Percentiles rank a stretch among this genome's conserved stretches.
Conservation (phyloP, 2,888 invertebrate species). For the Leptogaster cylindrica region DNA sequence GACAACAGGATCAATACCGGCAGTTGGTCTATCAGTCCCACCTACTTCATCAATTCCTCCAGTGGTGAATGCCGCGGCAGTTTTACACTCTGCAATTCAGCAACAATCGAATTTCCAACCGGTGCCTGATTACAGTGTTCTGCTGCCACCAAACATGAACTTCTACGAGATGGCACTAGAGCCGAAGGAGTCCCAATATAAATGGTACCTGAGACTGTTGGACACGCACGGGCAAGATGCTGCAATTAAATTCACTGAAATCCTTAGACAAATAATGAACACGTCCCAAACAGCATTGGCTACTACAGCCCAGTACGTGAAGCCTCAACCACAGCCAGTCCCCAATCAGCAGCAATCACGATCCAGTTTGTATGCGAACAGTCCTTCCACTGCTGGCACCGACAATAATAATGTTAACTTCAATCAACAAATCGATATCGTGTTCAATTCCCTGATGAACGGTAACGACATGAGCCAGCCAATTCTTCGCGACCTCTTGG, state of each 20-base stretch:
- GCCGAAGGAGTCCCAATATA: conserved; percentile 64
- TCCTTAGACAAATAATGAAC: conserved; percentile 59
- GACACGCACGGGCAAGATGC: conserved; percentile 66
- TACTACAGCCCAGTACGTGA: conserved; percentile 21
- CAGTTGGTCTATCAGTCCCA: conserved; percentile 47
- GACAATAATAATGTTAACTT: conserved; percentile 53
- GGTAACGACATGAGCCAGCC: conserved; percentile 61
- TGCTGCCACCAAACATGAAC: conserved; percentile 66
- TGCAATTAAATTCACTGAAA: conserved; percentile 65
- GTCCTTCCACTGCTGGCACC: not conserved
- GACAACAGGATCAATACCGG: conserved; percentile 50
- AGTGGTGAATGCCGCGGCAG: conserved; percentile 44
- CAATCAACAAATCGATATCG: conserved; percentile 61
- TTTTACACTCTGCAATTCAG: conserved; percentile 52
- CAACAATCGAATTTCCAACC: conserved; percentile 50
- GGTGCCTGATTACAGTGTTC: conserved; percentile 57
- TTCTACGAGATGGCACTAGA: conserved; percentile 67
- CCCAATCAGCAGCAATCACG: conserved; percentile 3
- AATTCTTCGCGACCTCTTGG: conserved; percentile 58
- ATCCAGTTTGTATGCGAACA: conserved; percentile 1
- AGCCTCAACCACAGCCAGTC: conserved; percentile 1
- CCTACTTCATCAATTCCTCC: conserved; percentile 49
- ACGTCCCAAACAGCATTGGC: conserved; percentile 54
- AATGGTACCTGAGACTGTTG: conserved; percentile 66
- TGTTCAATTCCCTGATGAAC: conserved; percentile 61